Base-by-base conservation (phyloP, 2,888 invertebrate genomes). In the Calliopum simillimum region DNA sequence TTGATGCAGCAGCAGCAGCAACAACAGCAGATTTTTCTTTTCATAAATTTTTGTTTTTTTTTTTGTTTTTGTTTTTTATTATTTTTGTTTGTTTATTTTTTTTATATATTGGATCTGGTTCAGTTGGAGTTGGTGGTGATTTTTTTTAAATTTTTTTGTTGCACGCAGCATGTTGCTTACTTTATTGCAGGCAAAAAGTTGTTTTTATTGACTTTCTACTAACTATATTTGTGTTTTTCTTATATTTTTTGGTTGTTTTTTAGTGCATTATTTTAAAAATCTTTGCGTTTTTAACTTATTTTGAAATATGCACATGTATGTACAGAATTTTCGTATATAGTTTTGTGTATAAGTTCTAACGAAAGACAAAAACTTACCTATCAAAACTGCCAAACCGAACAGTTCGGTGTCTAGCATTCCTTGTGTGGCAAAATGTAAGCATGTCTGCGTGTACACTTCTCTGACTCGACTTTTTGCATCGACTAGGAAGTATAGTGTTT, bases 391-490 rank as follows among this genome's bases (percentile, higher is more conserved):
- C 83, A 94, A 87, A 81, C 94, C 94, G 88, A 94, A 94, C 77
- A 94, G 90, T 84, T 94, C 93, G 84, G 92, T 91, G 86, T 94
- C 94, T 85, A 91, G 89, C 90, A 94, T 91, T 82, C 93, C 93
- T 88, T 92, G 91, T 82, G 92, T 90, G 83, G 91, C 90, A 84
- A 94, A 91, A 87, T 93, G 91, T 76, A 91, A 89, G 87, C 93
- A 93, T 89, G 93, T 92, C 87, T 94, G 93, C 80, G 91, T 90
- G 85, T 93, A 93, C 78, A 94, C 91, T 87, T 94, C 94, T 85
- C 92, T 91, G 79, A 93, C 92, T 87, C 92, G 91, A 81, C 93
- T 91, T 88, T 94, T 94, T 81, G 92, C 92, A 91, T 94, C 90
- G 79, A 90, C 89, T 81, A 85, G 85, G 84, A 83, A 85, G 83